Evolutionary conservation across 2,888 invertebrate genomes (phyloP), one percentile per base, ranked within the genome.

Genomic region (Diadegma fenestrale): DNA sequence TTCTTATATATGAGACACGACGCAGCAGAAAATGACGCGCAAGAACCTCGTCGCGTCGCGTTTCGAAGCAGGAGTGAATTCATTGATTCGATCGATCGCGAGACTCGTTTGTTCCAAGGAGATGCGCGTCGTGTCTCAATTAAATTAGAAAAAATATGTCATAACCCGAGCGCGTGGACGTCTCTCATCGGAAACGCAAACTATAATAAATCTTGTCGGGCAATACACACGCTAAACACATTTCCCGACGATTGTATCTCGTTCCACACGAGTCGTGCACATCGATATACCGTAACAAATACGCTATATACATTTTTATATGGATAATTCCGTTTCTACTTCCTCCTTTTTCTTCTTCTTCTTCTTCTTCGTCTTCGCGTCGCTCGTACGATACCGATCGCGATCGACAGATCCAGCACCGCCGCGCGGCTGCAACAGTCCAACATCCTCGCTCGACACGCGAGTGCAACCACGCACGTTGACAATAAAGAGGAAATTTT

Each of bases 231-330:
- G 26, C 8, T n/a, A 5, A 4, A 19, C 22, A 58, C 37, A 72
- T 72, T 51, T 71, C 51, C n/a, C 33, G 75, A 75, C 33, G 75
- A 75, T 75, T 75, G 63, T 63, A 75, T 75, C 45, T 30, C 4
- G 4, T 33, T n/a, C n/a, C n/a, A 45, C 30, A 58, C 61, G 45
- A 75, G 33, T 61, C 30, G 75, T n/a, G 10, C 45, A 61, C 48
- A 51, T 76, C 64, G 76, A 76, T 61, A 63, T 64, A 76, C 64
- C 64, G 76, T 64, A 63, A 48, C 33, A 64, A 54, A 78, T 82
- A n/a, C n/a, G n/a, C n/a, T 73, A 54, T 66, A 51, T 19, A 61
- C 30, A 54, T 71, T n/a, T n/a, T n/a, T n/a, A 33, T 72, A 71
- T 63, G n/a, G 19, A 33, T n/a, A 7, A 33, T 63, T 43, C 26